A percentile compares a stretch with the other conserved stretches of the same genome.
Evolutionary conservation across 2,797 vertebrate species (phyloP).

Genomic region (Sphenopsis melanotis): DNA sequence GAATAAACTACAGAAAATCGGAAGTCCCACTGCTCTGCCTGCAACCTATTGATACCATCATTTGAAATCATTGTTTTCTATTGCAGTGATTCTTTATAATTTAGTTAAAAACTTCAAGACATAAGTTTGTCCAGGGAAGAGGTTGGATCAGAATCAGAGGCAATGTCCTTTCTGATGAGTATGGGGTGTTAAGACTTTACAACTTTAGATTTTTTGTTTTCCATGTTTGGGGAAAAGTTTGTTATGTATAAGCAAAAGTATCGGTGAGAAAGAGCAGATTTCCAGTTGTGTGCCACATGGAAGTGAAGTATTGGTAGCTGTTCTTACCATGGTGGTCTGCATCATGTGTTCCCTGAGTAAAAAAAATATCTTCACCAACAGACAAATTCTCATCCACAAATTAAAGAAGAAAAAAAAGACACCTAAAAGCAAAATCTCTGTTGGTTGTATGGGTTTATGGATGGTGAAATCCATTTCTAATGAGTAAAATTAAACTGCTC

Average conservation of each 20-base stretch:
- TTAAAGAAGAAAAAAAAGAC: background rate
- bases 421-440: background rate
- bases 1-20: background rate
- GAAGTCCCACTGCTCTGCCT: background rate
- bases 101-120: background rate
- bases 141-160: background rate
- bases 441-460: background rate
- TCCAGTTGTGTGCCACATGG: background rate
- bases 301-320: background rate
- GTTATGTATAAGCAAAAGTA: background rate
- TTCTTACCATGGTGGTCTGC: background rate
- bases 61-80: background rate
- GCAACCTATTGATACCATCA: background rate
- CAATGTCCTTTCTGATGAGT: background rate
- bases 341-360: background rate
- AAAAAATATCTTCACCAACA: background rate
- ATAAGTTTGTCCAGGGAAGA: background rate
- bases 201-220: background rate
- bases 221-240: background rate
- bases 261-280: background rate
- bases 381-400: background rate
- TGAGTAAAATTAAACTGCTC: background rate
- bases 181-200: fast-evolving
- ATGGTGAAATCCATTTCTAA: background rate
- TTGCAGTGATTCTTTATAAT: background rate